A percentile compares a stretch with the other conserved stretches of the same genome.
phyloP scores from a whole-genome alignment of 2,113 vertebrate genomes.

The Romanogobio albipinnatus region DNA sequence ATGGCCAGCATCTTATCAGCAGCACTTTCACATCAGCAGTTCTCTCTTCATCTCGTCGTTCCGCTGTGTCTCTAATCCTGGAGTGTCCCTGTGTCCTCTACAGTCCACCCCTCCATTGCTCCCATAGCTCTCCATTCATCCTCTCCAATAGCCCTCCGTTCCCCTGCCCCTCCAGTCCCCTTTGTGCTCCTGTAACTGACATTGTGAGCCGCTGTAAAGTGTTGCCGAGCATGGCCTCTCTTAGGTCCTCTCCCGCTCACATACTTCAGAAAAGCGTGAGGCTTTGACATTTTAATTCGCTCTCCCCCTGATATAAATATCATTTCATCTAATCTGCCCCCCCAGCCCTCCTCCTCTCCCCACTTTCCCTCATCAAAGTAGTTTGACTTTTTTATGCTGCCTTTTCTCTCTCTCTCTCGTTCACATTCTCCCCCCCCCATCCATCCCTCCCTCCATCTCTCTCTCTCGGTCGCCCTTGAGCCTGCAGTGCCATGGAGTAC shows the following conservation, averaged over 20 bases:
- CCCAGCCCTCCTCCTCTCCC: slow-evolving; percentile 55
- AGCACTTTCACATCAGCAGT: slow-evolving; percentile 15
- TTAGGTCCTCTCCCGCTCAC: slow-evolving; percentile 67
- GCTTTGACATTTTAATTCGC: slow-evolving; percentile 58
- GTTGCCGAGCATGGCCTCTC: slow-evolving; percentile 68
- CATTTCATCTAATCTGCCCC: slow-evolving; percentile 78
- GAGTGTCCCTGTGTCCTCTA: slow-evolving; percentile 16
- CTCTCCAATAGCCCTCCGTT: slow-evolving; percentile 41
- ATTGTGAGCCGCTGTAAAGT: slow-evolving; percentile 73
- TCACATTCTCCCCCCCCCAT: slow-evolving; percentile 41
- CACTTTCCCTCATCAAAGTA: slow-evolving; percentile 81
- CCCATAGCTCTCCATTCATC: slow-evolving; percentile 10
- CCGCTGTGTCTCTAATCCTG: not conserved
- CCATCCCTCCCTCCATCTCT: slow-evolving; percentile 49
- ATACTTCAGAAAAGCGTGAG: slow-evolving; percentile 33
- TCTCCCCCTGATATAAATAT: slow-evolving; percentile 80
- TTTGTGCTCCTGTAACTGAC: slow-evolving; percentile 67
- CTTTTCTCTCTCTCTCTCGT: slow-evolving; percentile 52
- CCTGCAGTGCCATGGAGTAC: slow-evolving; percentile 68
- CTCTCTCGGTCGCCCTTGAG: slow-evolving; percentile 51
- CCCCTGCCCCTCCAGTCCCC: slow-evolving; percentile 56
- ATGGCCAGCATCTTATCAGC: slow-evolving; percentile 5
- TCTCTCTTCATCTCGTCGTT: not conserved
- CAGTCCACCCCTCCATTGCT: not conserved
- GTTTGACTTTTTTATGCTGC: slow-evolving; percentile 81